Evolutionary conservation across 2,888 invertebrate genomes (phyloP).

Genomic region (Crocallis elinguaria): DNA sequence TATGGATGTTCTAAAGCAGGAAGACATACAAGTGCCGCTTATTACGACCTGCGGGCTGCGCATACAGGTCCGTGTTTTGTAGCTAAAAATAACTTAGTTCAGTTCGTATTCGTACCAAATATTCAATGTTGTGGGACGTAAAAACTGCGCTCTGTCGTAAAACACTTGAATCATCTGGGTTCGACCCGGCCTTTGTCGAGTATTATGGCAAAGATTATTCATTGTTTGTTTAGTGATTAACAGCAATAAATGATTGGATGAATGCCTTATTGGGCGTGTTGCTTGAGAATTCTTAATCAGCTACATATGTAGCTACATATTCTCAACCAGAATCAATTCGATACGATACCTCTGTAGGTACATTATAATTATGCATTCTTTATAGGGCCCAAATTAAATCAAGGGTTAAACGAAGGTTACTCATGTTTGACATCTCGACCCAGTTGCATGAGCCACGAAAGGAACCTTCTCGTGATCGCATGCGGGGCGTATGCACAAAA

Average conservation of each 20-base stretch:
- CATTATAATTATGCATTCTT: no score
- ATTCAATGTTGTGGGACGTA: neutral
- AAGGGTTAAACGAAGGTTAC: no score
- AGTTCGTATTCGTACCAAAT: neutral
- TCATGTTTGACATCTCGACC: no score
- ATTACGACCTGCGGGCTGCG: neutral
- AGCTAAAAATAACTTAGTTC: constrained; percentile 3
- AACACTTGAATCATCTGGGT: constrained; percentile 1
- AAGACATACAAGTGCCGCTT: neutral
- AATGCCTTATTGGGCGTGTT: neutral
- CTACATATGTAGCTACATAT: no score
- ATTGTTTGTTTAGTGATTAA: neutral
- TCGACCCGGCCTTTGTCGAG: neutral
- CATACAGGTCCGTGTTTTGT: neutral
- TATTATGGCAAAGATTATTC: neutral
- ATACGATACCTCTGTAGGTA: no score
- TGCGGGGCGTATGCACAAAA: no score
- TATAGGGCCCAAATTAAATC: no score
- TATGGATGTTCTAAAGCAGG: neutral
- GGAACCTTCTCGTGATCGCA: no score
- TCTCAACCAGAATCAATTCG: no score
- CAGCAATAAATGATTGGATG: neutral
- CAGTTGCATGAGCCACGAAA: no score
- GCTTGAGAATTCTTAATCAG: no score
- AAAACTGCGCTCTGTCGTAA: neutral